A percentile compares a stretch with the other conserved stretches of the same genome.
These are phyloP conservation scores for Drosophila sordidula DNA, from an alignment of 2,888 invertebrate genomes.

Conservation along the genomic window DNA sequence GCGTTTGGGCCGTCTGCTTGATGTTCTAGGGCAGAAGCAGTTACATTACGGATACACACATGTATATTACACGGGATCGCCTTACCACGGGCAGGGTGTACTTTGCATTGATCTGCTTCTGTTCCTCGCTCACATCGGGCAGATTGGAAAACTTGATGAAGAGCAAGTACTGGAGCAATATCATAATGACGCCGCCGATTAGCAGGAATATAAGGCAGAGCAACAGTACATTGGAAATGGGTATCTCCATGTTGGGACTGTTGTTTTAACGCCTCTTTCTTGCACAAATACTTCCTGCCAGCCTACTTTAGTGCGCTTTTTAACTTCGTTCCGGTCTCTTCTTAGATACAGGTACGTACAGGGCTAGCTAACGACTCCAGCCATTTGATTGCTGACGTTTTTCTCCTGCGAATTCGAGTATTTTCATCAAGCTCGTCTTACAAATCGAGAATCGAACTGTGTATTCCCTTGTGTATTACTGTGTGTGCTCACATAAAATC, in stretches of 20 bases:
- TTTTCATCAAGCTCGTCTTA: neutral
- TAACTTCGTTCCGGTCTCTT: too few relatives aligned
- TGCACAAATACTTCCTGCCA: neutral
- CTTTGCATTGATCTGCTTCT: slow-evolving; percentile 84
- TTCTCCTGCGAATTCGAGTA: neutral
- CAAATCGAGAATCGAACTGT: neutral
- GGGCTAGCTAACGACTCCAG: slow-evolving; percentile 41
- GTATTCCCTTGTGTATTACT: slow-evolving; percentile 1
- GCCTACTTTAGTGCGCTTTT: neutral
- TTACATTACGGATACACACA: too few relatives aligned
- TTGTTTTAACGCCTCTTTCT: neutral
- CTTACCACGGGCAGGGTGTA: slow-evolving; percentile 86
- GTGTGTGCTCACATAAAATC: slow-evolving; percentile 24
- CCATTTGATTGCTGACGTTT: slow-evolving; percentile 32
- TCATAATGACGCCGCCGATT: slow-evolving; percentile 86
- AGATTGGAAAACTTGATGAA: slow-evolving; percentile 85
- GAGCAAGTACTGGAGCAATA: slow-evolving; percentile 86
- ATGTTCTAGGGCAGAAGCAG: slow-evolving; percentile 50
- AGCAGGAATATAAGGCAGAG: slow-evolving; percentile 86
- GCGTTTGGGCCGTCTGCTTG: slow-evolving; percentile 61
- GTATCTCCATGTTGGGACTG: slow-evolving; percentile 81
- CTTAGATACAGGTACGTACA: neutral
- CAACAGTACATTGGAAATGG: slow-evolving; percentile 85
- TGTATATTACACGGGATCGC: neutral
- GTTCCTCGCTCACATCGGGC: slow-evolving; percentile 81